These are phyloP conservation scores for Xenus cinereus DNA, from an alignment of 2,113 vertebrate genomes.

Conservation along the genomic window DNA sequence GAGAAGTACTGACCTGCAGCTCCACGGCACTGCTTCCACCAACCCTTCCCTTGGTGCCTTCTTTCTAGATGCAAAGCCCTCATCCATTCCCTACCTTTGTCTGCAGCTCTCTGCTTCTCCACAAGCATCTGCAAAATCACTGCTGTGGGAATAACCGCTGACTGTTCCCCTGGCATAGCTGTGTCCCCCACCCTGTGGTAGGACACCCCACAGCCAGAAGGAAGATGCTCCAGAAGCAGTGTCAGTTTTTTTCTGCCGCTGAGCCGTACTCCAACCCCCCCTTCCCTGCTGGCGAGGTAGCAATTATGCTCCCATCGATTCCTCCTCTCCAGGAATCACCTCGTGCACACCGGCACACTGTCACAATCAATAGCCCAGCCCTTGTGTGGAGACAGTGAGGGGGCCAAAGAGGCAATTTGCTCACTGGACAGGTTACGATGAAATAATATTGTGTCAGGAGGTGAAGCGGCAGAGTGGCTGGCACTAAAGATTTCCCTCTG, in stretches of 20 bases:
- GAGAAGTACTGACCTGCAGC: neutral
- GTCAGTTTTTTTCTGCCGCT: neutral
- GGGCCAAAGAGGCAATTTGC: constrained; percentile 29
- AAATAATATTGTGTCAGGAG: constrained; percentile 59
- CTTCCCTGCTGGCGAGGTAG: neutral
- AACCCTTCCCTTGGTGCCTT: neutral
- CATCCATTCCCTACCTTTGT: neutral
- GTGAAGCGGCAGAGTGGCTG: constrained; percentile 9
- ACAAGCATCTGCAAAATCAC: neutral
- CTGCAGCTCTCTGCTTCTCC: neutral
- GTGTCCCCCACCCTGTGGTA: neutral
- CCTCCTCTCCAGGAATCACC: constrained; percentile 26
- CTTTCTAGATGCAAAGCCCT: neutral
- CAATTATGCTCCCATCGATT: constrained; percentile 37
- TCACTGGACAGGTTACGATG: constrained; percentile 38
- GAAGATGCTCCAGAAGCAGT: neutral
- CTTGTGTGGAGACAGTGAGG: neutral
- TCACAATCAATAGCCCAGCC: constrained; percentile 42
- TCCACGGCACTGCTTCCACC: neutral
- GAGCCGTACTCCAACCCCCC: neutral
- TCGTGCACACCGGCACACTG: neutral
- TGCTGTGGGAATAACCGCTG: neutral
- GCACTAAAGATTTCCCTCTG: constrained; percentile 18
- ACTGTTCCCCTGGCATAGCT: neutral
- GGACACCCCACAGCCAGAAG: neutral